These are phyloP conservation scores for Rhineura floridana DNA, from an alignment of 2,113 vertebrate genomes.

Conservation along the genomic window DNA sequence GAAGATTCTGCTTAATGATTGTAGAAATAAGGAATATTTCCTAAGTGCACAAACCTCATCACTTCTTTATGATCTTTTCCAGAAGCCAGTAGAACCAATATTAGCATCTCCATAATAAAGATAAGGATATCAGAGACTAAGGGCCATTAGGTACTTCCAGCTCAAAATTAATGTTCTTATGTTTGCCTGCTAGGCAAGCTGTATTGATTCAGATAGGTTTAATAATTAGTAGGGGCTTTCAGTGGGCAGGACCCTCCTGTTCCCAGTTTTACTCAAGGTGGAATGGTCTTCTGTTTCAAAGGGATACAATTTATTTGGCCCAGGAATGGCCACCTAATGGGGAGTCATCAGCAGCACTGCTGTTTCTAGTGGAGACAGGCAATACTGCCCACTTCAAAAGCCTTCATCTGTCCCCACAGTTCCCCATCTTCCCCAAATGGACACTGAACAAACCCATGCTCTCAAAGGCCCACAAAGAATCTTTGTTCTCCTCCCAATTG, in stretches of 20 bases:
- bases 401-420: neutral
- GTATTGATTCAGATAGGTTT: neutral
- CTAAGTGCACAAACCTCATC: neutral
- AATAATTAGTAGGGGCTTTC: neutral
- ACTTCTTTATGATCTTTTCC: neutral
- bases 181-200: neutral
- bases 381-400: slow-evolving; percentile 19
- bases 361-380: slow-evolving; percentile 5
- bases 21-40: too few relatives aligned
- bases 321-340: neutral
- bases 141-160: neutral
- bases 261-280: neutral
- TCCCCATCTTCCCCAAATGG: slow-evolving; percentile 16
- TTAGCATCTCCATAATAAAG: neutral
- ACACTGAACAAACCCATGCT: slow-evolving; percentile 46
- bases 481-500: slow-evolving; percentile 50
- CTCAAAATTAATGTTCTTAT: neutral
- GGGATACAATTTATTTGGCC: neutral
- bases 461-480: slow-evolving; percentile 47
- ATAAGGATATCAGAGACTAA: neutral
- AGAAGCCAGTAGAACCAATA: neutral
- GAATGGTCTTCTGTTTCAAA: neutral
- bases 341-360: neutral
- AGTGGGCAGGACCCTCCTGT: neutral
- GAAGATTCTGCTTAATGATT: too few relatives aligned